Evolutionary conservation across 2,888 invertebrate genomes (phyloP).

Genomic region (Leptura quadrifasciata): DNA sequence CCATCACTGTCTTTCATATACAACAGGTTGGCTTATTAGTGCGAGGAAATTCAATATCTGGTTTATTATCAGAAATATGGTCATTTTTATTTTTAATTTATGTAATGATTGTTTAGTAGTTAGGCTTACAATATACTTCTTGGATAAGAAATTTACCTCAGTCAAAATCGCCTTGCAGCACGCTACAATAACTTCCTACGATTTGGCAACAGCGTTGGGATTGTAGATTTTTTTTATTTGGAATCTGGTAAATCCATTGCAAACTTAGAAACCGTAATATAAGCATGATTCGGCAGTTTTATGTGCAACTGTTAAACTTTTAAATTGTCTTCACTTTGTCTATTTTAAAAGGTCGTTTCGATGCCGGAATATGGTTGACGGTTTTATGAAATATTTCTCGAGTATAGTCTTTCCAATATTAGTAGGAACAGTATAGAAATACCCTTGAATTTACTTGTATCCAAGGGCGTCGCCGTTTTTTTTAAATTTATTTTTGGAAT

Average conservation of each 20-base stretch:
- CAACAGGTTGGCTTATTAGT: no score
- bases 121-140: no score
- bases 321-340: not conserved
- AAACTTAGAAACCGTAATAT: not conserved
- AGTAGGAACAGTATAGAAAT: no score
- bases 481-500: no score
- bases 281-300: not conserved
- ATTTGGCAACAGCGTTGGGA: not conserved
- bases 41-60: no score
- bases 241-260: not conserved
- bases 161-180: not conserved
- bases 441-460: no score
- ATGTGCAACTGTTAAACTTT: conserved; percentile 1
- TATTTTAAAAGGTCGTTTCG: not conserved
- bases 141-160: not conserved
- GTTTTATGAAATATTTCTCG: not conserved
- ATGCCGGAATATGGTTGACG: not conserved
- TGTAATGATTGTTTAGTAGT: no score
- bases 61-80: no score
- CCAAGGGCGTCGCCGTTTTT: no score
- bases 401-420: no score
- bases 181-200: not conserved
- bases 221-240: not conserved
- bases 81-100: no score
- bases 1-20: no score